A percentile compares a stretch with the other conserved stretches of the same genome.
Evolutionary conservation across 23 tunicate genomes (phyloP).

Genomic region (Clavelina lepadiformis): DNA sequence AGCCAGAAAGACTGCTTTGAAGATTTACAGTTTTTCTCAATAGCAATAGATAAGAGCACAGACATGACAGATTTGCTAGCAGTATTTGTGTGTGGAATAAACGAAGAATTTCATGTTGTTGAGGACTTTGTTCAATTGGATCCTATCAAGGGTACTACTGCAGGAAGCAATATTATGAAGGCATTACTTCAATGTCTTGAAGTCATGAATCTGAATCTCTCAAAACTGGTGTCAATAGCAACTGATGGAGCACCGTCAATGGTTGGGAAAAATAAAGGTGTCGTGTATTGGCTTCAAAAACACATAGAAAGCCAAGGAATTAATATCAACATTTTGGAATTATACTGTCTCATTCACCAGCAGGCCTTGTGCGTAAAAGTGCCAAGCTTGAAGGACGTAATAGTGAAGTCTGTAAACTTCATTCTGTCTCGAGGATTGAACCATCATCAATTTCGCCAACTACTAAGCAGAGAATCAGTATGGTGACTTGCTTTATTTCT

Average conservation of each 20-base stretch:
- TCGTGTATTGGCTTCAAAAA: conserved; percentile 57
- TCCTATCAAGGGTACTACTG: conserved; percentile 65
- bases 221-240: conserved; percentile 44
- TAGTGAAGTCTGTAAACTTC: conserved; percentile 46
- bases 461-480: conserved; percentile 60
- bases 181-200: conserved; percentile 55
- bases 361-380: conserved; percentile 70
- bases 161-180: conserved; percentile 68
- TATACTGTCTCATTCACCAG: conserved; percentile 65
- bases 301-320: conserved; percentile 48
- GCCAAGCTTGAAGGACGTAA: conserved; percentile 42
- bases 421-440: conserved; percentile 42
- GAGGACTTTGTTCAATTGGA: conserved; percentile 60
- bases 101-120: conserved; percentile 59
- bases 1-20: conserved; percentile 52
- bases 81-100: conserved; percentile 48
- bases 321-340: conserved; percentile 30
- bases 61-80: conserved; percentile 43
- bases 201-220: conserved; percentile 41
- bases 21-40: conserved; percentile 65
- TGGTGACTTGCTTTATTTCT: conserved; percentile 57
- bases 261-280: conserved; percentile 48
- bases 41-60: conserved; percentile 66
- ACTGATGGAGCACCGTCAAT: conserved; percentile 52
- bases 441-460: conserved; percentile 59